phyloP scores from a whole-genome alignment of 2,797 vertebrate genomes.

The Acrossocheilus wenchowensis region DNA sequence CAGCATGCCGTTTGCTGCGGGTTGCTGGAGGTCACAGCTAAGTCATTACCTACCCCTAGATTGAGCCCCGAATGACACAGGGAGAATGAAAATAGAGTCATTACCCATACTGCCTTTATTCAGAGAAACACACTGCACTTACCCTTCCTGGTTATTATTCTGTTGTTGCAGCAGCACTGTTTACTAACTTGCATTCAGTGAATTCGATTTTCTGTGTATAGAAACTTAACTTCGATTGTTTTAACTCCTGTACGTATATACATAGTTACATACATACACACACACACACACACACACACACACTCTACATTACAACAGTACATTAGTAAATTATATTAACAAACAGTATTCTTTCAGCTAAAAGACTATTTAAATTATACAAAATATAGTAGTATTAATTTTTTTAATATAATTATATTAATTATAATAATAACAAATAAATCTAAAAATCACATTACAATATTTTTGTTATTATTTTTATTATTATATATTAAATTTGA shows the following conservation, averaged over 20 bases:
- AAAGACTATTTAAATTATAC: no score
- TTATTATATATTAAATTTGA: no score
- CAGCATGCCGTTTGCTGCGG: constrained; percentile 33
- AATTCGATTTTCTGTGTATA: not conserved
- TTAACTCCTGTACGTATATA: not conserved
- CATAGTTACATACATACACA: no score
- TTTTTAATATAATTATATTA: no score
- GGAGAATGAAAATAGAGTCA: constrained; percentile 39
- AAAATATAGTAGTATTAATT: no score
- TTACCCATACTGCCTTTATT: constrained; percentile 25
- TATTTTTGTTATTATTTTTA: no score
- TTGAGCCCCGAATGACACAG: constrained; percentile 28
- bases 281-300: no score
- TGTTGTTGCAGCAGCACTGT: not conserved
- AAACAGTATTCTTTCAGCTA: no score
- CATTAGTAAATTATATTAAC: no score
- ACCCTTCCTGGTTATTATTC: constrained; percentile 25
- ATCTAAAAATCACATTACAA: no score
- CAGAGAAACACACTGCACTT: constrained; percentile 21
- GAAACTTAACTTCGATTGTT: not conserved
- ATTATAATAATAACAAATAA: no score
- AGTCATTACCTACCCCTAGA: constrained; percentile 49
- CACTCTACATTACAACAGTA: no score
- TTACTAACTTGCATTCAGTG: not conserved
- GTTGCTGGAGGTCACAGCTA: constrained; percentile 53